Evolutionary conservation across 1,140 invertebrate genomes (phyloP).

Genomic region (Lanistes nyassanus): DNA sequence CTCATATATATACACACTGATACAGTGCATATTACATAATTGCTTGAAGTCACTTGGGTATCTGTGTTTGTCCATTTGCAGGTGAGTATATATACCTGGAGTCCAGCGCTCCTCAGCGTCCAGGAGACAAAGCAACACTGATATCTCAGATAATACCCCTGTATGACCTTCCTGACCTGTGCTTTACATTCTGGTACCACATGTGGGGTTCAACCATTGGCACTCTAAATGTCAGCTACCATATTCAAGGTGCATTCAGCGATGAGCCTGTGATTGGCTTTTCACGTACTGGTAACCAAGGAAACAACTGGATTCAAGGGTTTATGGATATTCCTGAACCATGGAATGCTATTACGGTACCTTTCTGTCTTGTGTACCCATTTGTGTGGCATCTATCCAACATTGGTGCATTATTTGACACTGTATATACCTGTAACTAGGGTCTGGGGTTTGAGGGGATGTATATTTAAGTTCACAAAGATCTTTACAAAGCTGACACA

Average conservation of each 20-base stretch:
- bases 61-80: constrained; percentile 6
- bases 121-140: constrained; percentile 45
- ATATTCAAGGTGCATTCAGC: not conserved
- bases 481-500: no score
- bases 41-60: no score
- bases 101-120: constrained; percentile 29
- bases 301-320: constrained; percentile 40
- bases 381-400: no score
- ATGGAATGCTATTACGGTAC: not conserved
- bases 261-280: not conserved
- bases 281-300: constrained; percentile 32
- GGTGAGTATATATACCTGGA: constrained; percentile 59
- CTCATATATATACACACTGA: no score
- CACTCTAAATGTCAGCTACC: constrained; percentile 32
- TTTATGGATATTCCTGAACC: constrained; percentile 22
- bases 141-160: constrained; percentile 39
- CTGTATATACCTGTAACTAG: no score
- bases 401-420: no score
- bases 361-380: no score
- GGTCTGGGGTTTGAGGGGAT: no score
- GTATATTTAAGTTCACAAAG: no score
- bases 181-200: constrained; percentile 75
- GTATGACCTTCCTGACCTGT: constrained; percentile 26
- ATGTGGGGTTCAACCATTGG: constrained; percentile 74
- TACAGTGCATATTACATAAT: no score